Evolutionary conservation across 2,797 vertebrate genomes (phyloP), one percentile per base, ranked within the genome.

Genomic region (Lates japonicus): DNA sequence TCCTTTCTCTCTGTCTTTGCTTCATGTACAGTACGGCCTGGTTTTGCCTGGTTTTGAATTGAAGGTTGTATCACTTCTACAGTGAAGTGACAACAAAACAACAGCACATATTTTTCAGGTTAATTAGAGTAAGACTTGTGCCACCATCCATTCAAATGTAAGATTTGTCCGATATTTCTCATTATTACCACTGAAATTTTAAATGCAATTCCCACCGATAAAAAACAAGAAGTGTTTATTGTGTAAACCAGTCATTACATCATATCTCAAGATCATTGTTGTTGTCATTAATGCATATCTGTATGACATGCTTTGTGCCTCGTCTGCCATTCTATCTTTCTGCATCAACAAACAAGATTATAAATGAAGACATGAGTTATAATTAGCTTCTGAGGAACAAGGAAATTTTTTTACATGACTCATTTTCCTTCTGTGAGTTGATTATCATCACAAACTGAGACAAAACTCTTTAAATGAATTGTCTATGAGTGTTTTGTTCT

Each of bases 341-440:
- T 12, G 25, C 33, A 49, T 19, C 39, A 55, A 41, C 12, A 58
- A 77, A 51, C 20, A 41, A 10, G 17, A 22, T 19, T 41, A 42
- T 7, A 37, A 39, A 3, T 16, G 3, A 13, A 31, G 48, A 67
- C 8, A 0, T 14, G 13, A 64, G 52, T 71, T 44, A 48, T 37
- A 69, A 76, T 61, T 25, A 75, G 66, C 31, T 58, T 46, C 52
- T 55, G 5, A 31, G 20, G 22, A n/a, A 74, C 14, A 4, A 42
- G 62, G 52, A 61, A 72, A 42, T 57, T 59, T 14, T 0, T 31
- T 17, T 60, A 19, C 13, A 25, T 63, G 22, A 42, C 16, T 77
- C 19, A 59, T 17, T 54, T 29, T 63, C 41, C 9, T 59, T 58
- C 0, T 42, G 63, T 54, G 13, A 63, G 22, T 46, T n/a, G 33